These are phyloP conservation scores for Prorops nasuta DNA, from an alignment of 1,140 invertebrate genomes.

Conservation along the genomic window DNA sequence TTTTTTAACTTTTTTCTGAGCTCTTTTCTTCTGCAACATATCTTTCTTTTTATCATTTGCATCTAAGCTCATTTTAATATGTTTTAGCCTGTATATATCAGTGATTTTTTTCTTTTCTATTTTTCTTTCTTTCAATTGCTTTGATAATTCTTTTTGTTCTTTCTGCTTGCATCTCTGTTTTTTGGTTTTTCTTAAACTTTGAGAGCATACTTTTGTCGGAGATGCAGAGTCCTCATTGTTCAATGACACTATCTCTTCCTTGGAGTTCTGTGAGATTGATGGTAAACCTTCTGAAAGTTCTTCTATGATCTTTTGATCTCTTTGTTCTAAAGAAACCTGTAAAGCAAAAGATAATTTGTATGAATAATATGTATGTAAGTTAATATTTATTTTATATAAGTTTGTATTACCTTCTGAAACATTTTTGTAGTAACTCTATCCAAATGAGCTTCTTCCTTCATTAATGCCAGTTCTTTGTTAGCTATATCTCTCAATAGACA, in stretches of 20 bases:
- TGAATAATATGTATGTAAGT: conserved; percentile 1
- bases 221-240: too few species aligned
- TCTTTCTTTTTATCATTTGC: conserved; percentile 53
- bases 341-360: conserved; percentile 12
- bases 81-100: conserved; percentile 65
- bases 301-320: conserved; percentile 63
- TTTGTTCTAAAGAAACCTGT: conserved; percentile 55
- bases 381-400: neutral
- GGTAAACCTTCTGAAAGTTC: conserved; percentile 78
- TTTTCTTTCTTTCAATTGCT: conserved; percentile 56
- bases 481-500: conserved; percentile 69
- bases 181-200: conserved; percentile 74
- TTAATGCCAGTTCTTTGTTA: conserved; percentile 69
- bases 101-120: conserved; percentile 66
- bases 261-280: too few species aligned
- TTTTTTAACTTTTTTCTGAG: conserved; percentile 42
- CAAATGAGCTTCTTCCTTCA: conserved; percentile 76
- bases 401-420: conserved; percentile 65
- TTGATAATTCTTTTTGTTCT: conserved; percentile 60
- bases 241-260: too few species aligned
- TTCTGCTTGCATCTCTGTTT: conserved; percentile 68
- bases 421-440: conserved; percentile 73
- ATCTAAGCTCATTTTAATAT: conserved; percentile 54
- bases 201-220: too few species aligned
- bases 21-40: conserved; percentile 50